Base-by-base conservation (phyloP, 2,888 invertebrate species). In the Acrobasis suavella region DNA sequence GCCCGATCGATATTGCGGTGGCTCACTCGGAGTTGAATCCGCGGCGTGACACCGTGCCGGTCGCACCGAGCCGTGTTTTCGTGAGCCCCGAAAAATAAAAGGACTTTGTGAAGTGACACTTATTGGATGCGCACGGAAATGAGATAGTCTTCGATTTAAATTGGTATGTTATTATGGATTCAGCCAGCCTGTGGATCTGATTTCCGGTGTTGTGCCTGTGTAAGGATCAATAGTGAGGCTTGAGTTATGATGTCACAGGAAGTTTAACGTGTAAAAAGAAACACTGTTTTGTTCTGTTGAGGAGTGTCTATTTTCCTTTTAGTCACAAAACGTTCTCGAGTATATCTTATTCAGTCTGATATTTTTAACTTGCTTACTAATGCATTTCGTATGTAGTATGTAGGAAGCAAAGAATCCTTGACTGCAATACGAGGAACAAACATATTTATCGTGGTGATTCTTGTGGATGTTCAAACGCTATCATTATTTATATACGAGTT, bases 1-100 rank as follows among this genome's bases (percentile, higher is more conserved):
- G 79, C 73, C 67, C 80, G 89, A 90, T 91, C 91, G 88, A 91
- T 91, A 90, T 80, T 77, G 78, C 82, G 79, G 76, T 75, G 77
- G 83, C 82, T 85, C 85, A 85, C 81, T 85, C 76, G 75, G 72
- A 78, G 77, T 77, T 76, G 73, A 80, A 78, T 82, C 77, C 78
- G 83, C 81, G 85, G 76, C 83, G 85, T 85, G 86, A 81, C 77
- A 80, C 82, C 80, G 82, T 81, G 77, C 71, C 72, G 76, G 69
- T 65, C 69, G 70, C 74, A 73, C 67, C 71, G 80, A 76, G 72
- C 62, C 72, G 80, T 81, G 80, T 80, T 74, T 74, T 72, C 71
- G 71, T 76, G 69, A 70, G 67, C 64, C 66, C 68, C 69, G 67
- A 66, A 70, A 71, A 70, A 69, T 67, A 71, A 49, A 71, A 76